Evolutionary conservation across 2,888 invertebrate species (phyloP), one percentile per base, ranked within the genome.

Genomic region (Tolmerus cingulatus): DNA sequence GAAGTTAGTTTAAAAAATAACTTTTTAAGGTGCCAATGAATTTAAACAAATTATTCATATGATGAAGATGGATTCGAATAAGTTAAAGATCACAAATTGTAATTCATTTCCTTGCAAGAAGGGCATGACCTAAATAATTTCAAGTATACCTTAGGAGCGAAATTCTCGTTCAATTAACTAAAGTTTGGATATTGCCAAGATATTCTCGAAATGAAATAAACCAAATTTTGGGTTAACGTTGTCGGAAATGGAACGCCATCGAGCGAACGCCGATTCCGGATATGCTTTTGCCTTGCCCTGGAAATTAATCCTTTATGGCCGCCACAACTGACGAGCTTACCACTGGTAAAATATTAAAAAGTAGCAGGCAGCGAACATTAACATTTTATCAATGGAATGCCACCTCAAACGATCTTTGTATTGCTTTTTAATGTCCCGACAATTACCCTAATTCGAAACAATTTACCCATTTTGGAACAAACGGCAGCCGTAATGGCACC

Each of bases 401-500:
- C 74, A 23, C 85, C 85, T 27, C 85, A 85, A 85, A 85, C 34
- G 85, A 40, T 74, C 51, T 76, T 74, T 46, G 43, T 85, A 85
- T 85, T 85, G 85, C 85, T 74, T 85, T 85, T 85, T 85, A 85
- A 85, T 85, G 85, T 74, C 16, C 74, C 46, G 85, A 74, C 85
- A 74, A 85, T 85, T 85, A 85, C 85, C 74, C 85, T 85, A 85
- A 85, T 85, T 85, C 85, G 85, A 74, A 74, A 85, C 85, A 85
- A 85, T 85, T 85, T 85, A 43, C 40, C 85, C 85, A 74, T 74
- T 74, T 74, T 16, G 74, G 40, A 74, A 85, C 85, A 74, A 85
- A 85, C 46, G 85, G 46, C 74, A 27, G 46, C 85, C 85, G 74
- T 74, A 40, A 85, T 46, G 74, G 51, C 43, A 46, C 57, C 74